These are phyloP conservation scores for Pelusios castaneus DNA, from an alignment of 2,113 vertebrate genomes.

Conservation along the genomic window DNA sequence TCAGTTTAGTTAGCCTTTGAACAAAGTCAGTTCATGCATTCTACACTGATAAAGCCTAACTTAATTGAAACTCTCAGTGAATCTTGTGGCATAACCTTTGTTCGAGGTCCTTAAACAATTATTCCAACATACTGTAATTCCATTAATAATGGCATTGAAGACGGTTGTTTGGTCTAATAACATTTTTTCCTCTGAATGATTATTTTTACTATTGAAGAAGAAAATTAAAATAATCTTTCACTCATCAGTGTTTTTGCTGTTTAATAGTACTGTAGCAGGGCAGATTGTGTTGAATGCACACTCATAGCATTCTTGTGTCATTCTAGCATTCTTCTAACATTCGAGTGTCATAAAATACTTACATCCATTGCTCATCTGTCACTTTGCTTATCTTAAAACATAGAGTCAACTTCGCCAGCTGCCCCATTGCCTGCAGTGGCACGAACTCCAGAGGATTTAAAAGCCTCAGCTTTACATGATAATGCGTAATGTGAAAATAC, in stretches of 20 bases:
- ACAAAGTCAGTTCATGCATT: neutral
- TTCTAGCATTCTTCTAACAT: neutral
- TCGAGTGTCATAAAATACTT: neutral
- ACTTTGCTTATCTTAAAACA: neutral
- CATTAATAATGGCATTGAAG: neutral
- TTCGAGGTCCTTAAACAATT: neutral
- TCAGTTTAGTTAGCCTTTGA: neutral
- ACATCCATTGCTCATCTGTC: neutral
- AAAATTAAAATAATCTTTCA: neutral
- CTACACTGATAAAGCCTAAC: neutral
- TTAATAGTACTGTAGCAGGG: neutral
- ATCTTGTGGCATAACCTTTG: neutral
- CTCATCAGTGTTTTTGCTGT: neutral
- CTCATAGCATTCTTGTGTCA: rapidly evolving
- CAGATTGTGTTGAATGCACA: neutral
- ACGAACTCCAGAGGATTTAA: neutral
- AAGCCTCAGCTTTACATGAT: rapidly evolving
- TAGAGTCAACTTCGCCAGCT: neutral
- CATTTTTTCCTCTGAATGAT: slow-evolving; percentile 2
- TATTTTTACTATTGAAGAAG: neutral
- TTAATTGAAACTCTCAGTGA: slow-evolving; percentile 3
- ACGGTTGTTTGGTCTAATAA: slow-evolving; percentile 6
- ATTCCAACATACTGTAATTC: neutral
- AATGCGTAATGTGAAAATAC: neutral
- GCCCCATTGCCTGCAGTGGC: neutral